phyloP scores from a whole-genome alignment of 2,113 vertebrate species.

The Mixornis gularis region DNA sequence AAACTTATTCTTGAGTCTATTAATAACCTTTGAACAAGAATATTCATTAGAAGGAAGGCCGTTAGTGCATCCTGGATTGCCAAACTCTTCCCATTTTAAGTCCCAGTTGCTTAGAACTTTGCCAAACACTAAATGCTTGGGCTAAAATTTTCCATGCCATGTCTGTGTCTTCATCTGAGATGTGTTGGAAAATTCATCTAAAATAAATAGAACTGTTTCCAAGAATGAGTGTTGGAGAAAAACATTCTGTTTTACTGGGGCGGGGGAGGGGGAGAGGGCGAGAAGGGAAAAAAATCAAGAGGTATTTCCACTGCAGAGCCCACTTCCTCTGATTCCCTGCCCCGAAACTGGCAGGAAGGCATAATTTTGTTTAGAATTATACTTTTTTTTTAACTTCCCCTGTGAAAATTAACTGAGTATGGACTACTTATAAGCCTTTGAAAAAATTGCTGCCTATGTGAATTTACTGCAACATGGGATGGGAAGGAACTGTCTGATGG shows the following conservation, averaged over 20 bases:
- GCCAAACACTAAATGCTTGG: slow-evolving; percentile 1
- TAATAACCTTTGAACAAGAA: slow-evolving; percentile 10
- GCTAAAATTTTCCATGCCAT: slow-evolving; percentile 25
- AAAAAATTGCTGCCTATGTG: background rate
- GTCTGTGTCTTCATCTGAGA: slow-evolving; percentile 12
- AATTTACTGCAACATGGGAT: background rate
- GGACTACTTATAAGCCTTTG: background rate
- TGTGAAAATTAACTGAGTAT: background rate
- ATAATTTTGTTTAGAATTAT: background rate
- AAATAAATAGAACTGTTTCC: slow-evolving; percentile 11
- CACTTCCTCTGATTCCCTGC: background rate
- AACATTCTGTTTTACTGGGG: background rate
- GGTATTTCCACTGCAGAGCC: background rate
- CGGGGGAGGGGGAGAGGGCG: too few species aligned
- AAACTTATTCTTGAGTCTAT: background rate
- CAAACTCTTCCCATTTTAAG: background rate
- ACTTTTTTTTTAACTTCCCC: background rate
- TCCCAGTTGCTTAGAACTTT: background rate
- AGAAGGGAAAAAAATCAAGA: background rate
- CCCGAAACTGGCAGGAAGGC: background rate
- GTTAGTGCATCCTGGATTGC: background rate
- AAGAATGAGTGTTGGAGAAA: background rate
- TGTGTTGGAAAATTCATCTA: slow-evolving; percentile 32
- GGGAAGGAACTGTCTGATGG: background rate
- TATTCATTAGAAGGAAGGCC: slow-evolving; percentile 1